Base-by-base conservation (phyloP, 2,888 invertebrate genomes). In the Yponomeuta cagnagella region DNA sequence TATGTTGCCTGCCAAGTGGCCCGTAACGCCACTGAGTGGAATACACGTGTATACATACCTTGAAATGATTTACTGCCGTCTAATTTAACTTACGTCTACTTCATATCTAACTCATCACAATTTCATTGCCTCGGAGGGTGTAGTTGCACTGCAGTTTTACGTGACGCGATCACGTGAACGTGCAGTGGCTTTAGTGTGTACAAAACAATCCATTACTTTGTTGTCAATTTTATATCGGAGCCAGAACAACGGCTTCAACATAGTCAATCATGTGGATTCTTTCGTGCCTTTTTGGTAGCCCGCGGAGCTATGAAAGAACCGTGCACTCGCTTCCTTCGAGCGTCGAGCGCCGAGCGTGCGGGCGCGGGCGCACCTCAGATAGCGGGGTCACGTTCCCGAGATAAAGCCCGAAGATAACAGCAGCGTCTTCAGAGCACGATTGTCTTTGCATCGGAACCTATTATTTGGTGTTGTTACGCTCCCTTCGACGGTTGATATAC, bases 361-460 rank as follows among this genome's bases (percentile, higher is more conserved):
- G 31, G 43, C 30, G 63, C 70, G 64, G 37, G 70, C 64, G 65
- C 67, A 37, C 70, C 70, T 23, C 63, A 76, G 91, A 91, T 90
- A 91, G 85, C 76, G 83, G 85, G 91, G 91, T 91, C 92, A 89
- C 90, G 90, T 89, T 87, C 86, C 79, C 76, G 73, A 87, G 92
- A 91, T 91, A 91, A 43, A 89, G 82, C 79, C 77, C 69, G 31
- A 64, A 83, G 91, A 91, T 92, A 92, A 88, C 78, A 74, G 75
- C 74, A 75, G 76, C 85, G 82, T 86, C 86, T 88, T 87, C 86
- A 84, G 82, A 80, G 79, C 78, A 77, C 85, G 86, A 85, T 88
- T 89, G 89, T 90, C 86, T 87, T 81, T 77, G 80, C 78, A 72
- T 78, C 78, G 76, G 76, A 70, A 70, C 70, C 67, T 70, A 70